phyloP scores from a whole-genome alignment of 1,140 invertebrate genomes.

The Caerostris extrusa region DNA sequence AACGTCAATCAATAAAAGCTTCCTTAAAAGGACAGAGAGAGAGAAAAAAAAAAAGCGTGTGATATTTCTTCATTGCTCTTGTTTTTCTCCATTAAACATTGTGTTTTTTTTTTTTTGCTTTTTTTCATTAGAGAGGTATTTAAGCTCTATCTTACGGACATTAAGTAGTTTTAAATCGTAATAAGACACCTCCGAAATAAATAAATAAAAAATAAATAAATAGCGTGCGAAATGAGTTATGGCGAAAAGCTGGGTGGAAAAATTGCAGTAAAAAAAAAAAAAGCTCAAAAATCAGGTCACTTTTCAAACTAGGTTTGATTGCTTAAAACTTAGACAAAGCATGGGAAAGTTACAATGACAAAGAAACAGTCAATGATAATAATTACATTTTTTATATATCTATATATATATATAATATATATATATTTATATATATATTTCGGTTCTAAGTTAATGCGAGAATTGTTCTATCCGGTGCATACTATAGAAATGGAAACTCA shows the following conservation, averaged over 20 bases:
- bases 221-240: neutral
- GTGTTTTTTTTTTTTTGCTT: neutral
- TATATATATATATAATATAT: no score
- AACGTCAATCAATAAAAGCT: neutral
- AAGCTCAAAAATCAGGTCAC: slow-evolving; percentile 40
- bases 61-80: neutral
- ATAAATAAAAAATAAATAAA: slow-evolving; percentile 39
- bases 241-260: slow-evolving; percentile 25
- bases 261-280: neutral
- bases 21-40: neutral
- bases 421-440: neutral
- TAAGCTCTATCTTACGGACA: slow-evolving; percentile 18
- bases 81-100: neutral
- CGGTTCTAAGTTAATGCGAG: neutral
- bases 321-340: slow-evolving; percentile 63
- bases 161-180: slow-evolving; percentile 70
- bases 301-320: slow-evolving; percentile 50
- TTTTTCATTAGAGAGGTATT: slow-evolving; percentile 12
- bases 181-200: slow-evolving; percentile 46
- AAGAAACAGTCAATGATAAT: slow-evolving; percentile 51
- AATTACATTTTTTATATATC: slow-evolving; percentile 57
- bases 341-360: slow-evolving; percentile 58
- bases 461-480: neutral
- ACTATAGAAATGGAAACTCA: neutral
- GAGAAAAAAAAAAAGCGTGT: neutral